Evolutionary conservation across 1,140 invertebrate genomes (phyloP), one percentile per base, ranked within the genome.

Genomic region (Octopus bimaculoides): DNA sequence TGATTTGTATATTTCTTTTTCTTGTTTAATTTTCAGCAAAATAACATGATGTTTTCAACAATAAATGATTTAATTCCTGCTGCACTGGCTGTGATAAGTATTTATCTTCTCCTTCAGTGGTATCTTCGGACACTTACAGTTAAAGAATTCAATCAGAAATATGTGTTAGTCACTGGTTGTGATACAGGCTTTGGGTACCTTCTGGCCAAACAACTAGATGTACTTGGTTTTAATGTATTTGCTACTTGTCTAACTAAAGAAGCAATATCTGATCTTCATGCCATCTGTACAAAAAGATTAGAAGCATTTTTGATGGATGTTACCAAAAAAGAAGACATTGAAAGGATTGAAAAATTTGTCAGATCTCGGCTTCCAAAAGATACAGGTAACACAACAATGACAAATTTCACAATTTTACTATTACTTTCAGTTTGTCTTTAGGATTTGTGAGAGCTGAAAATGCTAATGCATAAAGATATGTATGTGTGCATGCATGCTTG

Each of bases 181-280:
- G 91, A 92, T 81, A 87, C 88, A 8, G 91, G 91, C 8, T 91
- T 92, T 82, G 91, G 91, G 10, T 75, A 87, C 66, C 78, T 85
- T 55, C 82, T 90, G 5, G 91, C 90, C 8, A 79, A 86, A n/a
- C 79, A 85, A 52, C 84, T 91, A 74, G 88, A 90, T 79, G 69
- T 81, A 8, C 75, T 88, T 41, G 92, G 91, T 8, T 89, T 89
- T 77, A 83, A 87, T 79, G 90, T 91, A 5, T 90, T 91, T 82
- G 91, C 92, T 20, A 91, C 90, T 3, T 87, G 86, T 77, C 66
- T 86, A 12, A 86, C 85, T 5, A 41, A 80, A 66, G 76, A 81
- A 12, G 85, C 82, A 73, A 75, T 54, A 5, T 52, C 78, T 54
- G 55, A 83, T 5, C 75, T 86, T 56, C 26, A 79, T 61, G 66